Conservation (phyloP, 2,888 invertebrate genomes). For the Dromius quadrimaculatus region DNA sequence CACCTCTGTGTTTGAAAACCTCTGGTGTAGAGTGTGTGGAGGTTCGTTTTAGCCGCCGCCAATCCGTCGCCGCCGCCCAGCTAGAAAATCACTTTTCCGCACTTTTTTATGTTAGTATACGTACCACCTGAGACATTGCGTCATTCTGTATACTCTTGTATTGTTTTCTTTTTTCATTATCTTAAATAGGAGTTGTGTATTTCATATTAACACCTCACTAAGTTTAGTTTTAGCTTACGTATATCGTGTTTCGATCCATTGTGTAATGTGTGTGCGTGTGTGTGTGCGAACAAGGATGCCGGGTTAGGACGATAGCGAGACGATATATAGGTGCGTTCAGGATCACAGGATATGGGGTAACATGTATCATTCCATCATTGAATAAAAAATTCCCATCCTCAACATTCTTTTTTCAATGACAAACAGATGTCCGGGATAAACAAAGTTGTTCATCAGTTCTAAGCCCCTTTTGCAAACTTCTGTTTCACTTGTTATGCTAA, state of each 20-base stretch:
- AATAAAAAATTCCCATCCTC: too few relatives aligned
- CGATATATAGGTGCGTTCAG: neutral
- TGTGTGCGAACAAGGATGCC: slow-evolving; percentile 35
- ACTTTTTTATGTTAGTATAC: too few relatives aligned
- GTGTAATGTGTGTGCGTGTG: slow-evolving; percentile 24
- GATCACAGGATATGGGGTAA: slow-evolving; percentile 9
- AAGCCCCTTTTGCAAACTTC: too few relatives aligned
- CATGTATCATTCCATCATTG: neutral
- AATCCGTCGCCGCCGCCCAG: slow-evolving; percentile 21
- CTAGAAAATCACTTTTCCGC: slow-evolving; percentile 15
- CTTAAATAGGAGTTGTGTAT: slow-evolving; percentile 43
- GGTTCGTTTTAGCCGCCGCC: slow-evolving; percentile 33
- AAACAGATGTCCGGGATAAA: too few relatives aligned
- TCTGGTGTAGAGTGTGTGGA: slow-evolving; percentile 23
- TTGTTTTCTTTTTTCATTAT: slow-evolving; percentile 57
- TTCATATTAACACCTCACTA: slow-evolving; percentile 45
- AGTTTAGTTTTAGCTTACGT: slow-evolving; percentile 66
- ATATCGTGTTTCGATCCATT: slow-evolving; percentile 63
- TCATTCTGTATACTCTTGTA: slow-evolving; percentile 68
- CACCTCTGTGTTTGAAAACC: neutral
- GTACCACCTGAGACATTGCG: slow-evolving; percentile 67
- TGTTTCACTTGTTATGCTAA: too few relatives aligned
- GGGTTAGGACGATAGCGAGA: neutral
- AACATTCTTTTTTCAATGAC: too few relatives aligned
- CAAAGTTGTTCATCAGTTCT: too few relatives aligned